phyloP scores from a whole-genome alignment of 2,888 invertebrate species.

The Prionchulus punctatus region DNA sequence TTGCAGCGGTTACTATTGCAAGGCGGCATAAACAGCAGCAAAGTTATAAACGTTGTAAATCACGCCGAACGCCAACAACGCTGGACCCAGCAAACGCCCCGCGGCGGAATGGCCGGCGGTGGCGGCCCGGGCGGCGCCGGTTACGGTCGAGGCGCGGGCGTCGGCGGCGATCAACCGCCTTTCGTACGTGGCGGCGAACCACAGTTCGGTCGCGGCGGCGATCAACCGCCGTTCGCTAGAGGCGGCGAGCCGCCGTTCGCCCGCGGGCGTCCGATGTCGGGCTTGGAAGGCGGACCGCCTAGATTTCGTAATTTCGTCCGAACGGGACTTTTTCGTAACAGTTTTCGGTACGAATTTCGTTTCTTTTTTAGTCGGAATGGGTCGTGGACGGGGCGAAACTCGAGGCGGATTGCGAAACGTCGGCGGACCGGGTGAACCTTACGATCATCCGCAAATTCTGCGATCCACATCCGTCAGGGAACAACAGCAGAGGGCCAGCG shows the following conservation, averaged over 20 bases:
- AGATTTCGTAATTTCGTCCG: too few species aligned
- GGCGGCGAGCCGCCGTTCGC: not conserved
- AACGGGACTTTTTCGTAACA: too few species aligned
- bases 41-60: conserved; percentile 20
- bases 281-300: too few species aligned
- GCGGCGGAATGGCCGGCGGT: conserved; percentile 6
- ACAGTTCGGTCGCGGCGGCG: not conserved
- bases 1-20: conserved; percentile 5
- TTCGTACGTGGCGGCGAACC: not conserved
- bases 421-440: not conserved
- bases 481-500: not conserved
- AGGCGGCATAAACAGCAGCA: conserved; percentile 23
- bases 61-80: conserved; percentile 15
- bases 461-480: too few species aligned
- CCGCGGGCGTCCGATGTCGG: too few species aligned
- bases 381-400: not conserved
- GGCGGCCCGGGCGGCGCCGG: conserved; percentile 5
- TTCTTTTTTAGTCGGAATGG: not conserved
- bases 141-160: not conserved
- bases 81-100: not conserved
- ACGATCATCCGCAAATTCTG: too few species aligned
- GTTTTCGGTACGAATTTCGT: not conserved
- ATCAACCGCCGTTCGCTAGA: not conserved
- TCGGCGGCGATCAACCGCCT: conserved; percentile 11
- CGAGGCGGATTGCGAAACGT: not conserved